Evolutionary conservation across 1,140 invertebrate species (phyloP).

Genomic region (Mactra quadrangularis): DNA sequence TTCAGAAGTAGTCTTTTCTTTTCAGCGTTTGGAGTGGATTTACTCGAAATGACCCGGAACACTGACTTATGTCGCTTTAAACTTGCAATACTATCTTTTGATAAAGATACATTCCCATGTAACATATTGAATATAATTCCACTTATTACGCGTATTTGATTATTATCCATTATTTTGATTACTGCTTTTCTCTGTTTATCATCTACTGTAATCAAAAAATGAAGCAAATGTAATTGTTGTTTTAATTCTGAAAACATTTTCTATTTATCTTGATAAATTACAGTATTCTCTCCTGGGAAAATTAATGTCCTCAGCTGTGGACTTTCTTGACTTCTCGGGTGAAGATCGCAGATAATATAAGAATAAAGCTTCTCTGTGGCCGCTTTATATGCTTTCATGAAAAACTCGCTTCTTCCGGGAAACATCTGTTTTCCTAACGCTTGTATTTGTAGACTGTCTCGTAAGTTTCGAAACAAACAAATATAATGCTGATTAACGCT

Average conservation of each 20-base stretch:
- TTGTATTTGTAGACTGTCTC: conserved; percentile 21
- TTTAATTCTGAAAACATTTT: too few species aligned
- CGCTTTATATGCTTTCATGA: conserved; percentile 20
- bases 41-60: background rate
- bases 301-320: too few species aligned
- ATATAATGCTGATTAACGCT: conserved; percentile 26
- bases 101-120: background rate
- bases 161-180: conserved; percentile 3
- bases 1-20: conserved; percentile 12
- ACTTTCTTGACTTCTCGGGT: too few species aligned
- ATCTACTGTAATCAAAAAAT: background rate
- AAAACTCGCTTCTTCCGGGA: conserved; percentile 7
- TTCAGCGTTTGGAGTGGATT: background rate
- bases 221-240: background rate
- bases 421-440: conserved; percentile 17
- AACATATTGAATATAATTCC: background rate
- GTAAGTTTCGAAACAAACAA: conserved; percentile 10
- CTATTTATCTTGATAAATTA: too few species aligned
- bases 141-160: background rate
- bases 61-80: conserved; percentile 2
- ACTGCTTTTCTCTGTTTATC: conserved; percentile 3
- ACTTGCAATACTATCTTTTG: background rate
- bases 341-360: too few species aligned
- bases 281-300: too few species aligned
- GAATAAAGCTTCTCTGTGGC: too few species aligned